Conservation (phyloP, 1,140 invertebrate species). For the Drosophila sproati region DNA sequence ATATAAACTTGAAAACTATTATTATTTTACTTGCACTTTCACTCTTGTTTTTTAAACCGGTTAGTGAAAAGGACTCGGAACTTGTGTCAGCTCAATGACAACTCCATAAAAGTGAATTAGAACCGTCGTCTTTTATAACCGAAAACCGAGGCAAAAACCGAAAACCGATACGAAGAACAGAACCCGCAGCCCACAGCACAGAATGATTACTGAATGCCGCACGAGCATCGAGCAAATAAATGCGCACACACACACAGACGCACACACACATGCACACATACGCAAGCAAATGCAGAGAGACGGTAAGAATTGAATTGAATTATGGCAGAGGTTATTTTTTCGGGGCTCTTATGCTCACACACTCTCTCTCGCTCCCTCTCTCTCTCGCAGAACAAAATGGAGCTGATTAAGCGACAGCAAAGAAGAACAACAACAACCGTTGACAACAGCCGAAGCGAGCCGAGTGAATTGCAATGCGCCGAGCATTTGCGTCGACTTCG, state of each 20-base stretch:
- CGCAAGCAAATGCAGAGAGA: constrained; percentile 32
- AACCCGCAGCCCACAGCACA: constrained; percentile 74
- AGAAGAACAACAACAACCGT: constrained; percentile 5
- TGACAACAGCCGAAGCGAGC: constrained; percentile 30
- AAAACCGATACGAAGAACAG: constrained; percentile 59
- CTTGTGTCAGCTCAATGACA: constrained; percentile 56
- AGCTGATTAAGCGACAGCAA: constrained; percentile 46
- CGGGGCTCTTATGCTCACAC: constrained; percentile 40
- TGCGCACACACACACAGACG: constrained; percentile 40
- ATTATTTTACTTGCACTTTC: constrained; percentile 9
- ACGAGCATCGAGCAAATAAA: constrained; percentile 67
- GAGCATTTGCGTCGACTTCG: constrained; percentile 5
- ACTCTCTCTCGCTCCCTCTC: constrained; percentile 4
- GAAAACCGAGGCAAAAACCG: constrained; percentile 44
- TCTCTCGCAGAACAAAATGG: constrained; percentile 44
- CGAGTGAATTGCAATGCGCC: constrained; percentile 52
- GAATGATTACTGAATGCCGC: constrained; percentile 76
- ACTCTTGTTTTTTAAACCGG: constrained; percentile 14
- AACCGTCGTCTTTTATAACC: constrained; percentile 69
- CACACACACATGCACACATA: constrained; percentile 23
- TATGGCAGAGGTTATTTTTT: constrained; percentile 56
- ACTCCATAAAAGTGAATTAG: constrained; percentile 65
- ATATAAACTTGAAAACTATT: neutral
- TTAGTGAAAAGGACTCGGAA: constrained; percentile 60
- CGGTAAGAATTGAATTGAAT: constrained; percentile 67